Conservation (phyloP, 2,113 vertebrate genomes). For the Chionis minor region DNA sequence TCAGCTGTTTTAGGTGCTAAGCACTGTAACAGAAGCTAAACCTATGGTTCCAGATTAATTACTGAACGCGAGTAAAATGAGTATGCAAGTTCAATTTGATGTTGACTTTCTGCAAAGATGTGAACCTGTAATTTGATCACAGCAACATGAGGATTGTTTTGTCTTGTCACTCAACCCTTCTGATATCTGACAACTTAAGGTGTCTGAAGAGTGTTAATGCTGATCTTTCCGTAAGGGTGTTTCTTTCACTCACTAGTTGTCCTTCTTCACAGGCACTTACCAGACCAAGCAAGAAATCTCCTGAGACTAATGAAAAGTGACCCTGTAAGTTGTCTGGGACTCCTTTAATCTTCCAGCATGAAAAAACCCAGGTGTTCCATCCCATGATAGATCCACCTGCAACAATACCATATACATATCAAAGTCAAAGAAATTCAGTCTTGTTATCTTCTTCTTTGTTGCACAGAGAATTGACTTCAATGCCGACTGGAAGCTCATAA, state of each 20-base stretch:
- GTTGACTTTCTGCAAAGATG: neutral
- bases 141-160: neutral
- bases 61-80: neutral
- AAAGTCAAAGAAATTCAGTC: neutral
- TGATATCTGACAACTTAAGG: neutral
- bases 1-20: neutral
- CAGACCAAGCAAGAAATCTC: conserved; percentile 77
- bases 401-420: neutral
- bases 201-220: neutral
- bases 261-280: conserved; percentile 78
- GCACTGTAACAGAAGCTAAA: neutral
- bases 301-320: conserved; percentile 85
- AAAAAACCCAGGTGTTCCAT: neutral
- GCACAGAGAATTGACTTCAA: conserved; percentile 83
- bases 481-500: conserved; percentile 93
- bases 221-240: neutral
- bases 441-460: neutral
- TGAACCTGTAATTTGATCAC: neutral
- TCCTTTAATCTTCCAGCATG: neutral
- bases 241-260: conserved; percentile 9
- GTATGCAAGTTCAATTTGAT: neutral
- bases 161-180: neutral
- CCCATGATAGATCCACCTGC: neutral
- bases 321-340: conserved; percentile 69
- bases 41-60: neutral